Evolutionary conservation across 2,888 invertebrate genomes (phyloP).

Genomic region (Tenthredo distinguenda): DNA sequence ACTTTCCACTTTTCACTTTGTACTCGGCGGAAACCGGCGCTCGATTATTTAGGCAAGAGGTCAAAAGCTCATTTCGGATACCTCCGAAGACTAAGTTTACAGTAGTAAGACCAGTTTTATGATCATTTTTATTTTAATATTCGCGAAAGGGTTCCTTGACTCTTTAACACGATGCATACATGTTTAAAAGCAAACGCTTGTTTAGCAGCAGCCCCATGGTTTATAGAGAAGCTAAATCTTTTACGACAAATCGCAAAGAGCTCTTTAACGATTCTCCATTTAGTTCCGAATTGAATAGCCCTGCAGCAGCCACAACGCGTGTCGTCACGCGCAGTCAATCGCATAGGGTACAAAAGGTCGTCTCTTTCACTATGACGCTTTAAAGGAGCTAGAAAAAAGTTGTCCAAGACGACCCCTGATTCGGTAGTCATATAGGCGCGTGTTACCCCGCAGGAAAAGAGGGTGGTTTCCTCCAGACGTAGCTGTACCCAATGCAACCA

Average conservation of each 20-base stretch:
- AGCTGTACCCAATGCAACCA: slow-evolving; percentile 59
- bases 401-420: slow-evolving; percentile 69
- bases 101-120: neutral
- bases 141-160: slow-evolving; percentile 5
- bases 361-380: slow-evolving; percentile 28
- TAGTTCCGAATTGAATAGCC: slow-evolving; percentile 26
- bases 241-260: slow-evolving; percentile 30
- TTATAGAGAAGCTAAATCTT: slow-evolving; percentile 26
- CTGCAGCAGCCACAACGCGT: slow-evolving; percentile 42
- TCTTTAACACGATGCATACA: neutral
- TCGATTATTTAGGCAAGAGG: slow-evolving; percentile 14
- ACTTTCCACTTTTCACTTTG: slow-evolving; percentile 47
- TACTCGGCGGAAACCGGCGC: neutral
- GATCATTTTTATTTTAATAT: slow-evolving; percentile 1
- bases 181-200: neutral
- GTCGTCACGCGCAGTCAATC: slow-evolving; percentile 45
- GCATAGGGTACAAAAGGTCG: slow-evolving; percentile 21
- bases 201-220: neutral
- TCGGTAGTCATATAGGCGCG: slow-evolving; percentile 65
- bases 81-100: neutral
- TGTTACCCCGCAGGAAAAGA: slow-evolving; percentile 62
- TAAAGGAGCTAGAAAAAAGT: slow-evolving; percentile 57
- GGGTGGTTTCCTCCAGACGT: slow-evolving; percentile 70
- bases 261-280: slow-evolving; percentile 40
- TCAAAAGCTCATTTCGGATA: neutral